These are phyloP conservation scores for Haliclona indistincta DNA, from an alignment of 37 sponge, comb jelly and placozoan genomes.

Conservation along the genomic window DNA sequence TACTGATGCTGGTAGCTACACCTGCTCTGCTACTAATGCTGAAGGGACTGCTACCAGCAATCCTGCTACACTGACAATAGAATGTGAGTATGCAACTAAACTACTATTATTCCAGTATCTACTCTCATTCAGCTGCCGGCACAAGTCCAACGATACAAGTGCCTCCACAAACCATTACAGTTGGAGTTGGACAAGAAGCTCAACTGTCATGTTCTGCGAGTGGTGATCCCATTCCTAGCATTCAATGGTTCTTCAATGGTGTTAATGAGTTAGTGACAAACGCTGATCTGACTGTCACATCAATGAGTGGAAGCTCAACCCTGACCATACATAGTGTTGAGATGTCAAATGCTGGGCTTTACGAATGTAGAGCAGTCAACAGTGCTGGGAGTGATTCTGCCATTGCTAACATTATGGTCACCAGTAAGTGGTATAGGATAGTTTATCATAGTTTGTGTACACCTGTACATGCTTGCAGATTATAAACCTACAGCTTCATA, in stretches of 20 bases:
- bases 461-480: too few relatives aligned
- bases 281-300: too few relatives aligned
- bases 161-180: conserved; percentile 20
- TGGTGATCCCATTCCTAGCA: conserved; percentile 53
- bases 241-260: conserved; percentile 57
- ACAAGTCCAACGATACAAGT: conserved; percentile 27
- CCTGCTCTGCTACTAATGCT: conserved; percentile 45
- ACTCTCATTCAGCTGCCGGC: background rate
- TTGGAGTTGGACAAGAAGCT: conserved; percentile 14
- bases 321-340: conserved; percentile 23
- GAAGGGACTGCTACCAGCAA: conserved; percentile 36
- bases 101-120: background rate
- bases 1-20: conserved; percentile 35
- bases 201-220: conserved; percentile 45
- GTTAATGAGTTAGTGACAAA: too few relatives aligned
- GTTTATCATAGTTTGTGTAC: too few relatives aligned
- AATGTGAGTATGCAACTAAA: conserved; percentile 55
- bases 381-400: conserved; percentile 9
- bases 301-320: too few relatives aligned
- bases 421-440: conserved; percentile 47
- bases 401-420: conserved; percentile 25
- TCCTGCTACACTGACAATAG: conserved; percentile 31
- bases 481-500: too few relatives aligned
- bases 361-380: conserved; percentile 53
- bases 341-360: conserved; percentile 26